Evolutionary conservation across 2,888 invertebrate genomes (phyloP).

Genomic region (Heliothis peltigera): DNA sequence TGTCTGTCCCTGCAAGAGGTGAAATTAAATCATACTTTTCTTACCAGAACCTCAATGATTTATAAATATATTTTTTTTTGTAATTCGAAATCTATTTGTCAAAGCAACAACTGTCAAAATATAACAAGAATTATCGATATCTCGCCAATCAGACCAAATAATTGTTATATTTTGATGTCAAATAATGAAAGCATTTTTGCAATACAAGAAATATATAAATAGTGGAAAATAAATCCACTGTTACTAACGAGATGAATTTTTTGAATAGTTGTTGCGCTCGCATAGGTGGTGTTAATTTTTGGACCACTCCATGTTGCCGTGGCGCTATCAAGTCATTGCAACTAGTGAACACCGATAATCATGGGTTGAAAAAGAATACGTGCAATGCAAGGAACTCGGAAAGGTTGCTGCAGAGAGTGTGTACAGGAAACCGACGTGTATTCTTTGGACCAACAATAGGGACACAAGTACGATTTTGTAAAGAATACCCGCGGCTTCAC

Average conservation of each 20-base stretch:
- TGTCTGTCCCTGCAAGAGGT: no score
- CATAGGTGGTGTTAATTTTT: constrained; percentile 61
- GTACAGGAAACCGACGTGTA: constrained; percentile 39
- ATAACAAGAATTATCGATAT: constrained; percentile 1
- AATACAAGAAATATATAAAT: constrained; percentile 6
- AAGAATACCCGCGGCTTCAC: constrained; percentile 77
- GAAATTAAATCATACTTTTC: neutral
- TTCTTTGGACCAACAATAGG: constrained; percentile 62
- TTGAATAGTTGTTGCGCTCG: constrained; percentile 64
- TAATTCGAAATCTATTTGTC: constrained; percentile 50
- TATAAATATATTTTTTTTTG: constrained; percentile 24
- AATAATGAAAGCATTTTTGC: constrained; percentile 41
- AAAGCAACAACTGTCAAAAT: constrained; percentile 22
- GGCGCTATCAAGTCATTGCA: constrained; percentile 54
- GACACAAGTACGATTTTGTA: constrained; percentile 80
- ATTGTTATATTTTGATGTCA: constrained; percentile 7
- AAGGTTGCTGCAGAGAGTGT: constrained; percentile 40
- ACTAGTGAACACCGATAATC: constrained; percentile 29
- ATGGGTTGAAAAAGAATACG: constrained; percentile 7
- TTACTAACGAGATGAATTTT: constrained; percentile 66
- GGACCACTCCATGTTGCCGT: constrained; percentile 63
- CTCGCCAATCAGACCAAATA: neutral
- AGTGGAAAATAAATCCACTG: constrained; percentile 20
- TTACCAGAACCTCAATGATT: constrained; percentile 14
- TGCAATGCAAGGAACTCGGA: constrained; percentile 14